These are phyloP conservation scores for Shargacucullia verbasci DNA, from an alignment of 2,888 invertebrate species.

Conservation along the genomic window DNA sequence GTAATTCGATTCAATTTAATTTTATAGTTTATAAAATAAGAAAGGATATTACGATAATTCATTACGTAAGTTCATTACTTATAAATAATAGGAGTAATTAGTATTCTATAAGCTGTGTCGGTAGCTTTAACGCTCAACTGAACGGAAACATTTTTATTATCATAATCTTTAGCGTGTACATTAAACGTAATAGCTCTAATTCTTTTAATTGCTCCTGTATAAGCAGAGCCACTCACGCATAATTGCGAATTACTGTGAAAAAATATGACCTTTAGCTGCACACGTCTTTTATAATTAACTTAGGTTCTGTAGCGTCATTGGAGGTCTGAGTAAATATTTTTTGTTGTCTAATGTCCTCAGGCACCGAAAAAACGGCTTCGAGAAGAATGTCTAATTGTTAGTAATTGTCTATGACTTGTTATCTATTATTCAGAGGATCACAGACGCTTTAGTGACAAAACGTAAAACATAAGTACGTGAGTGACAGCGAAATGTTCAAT, in stretches of 20 bases:
- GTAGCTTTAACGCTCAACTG: constrained; percentile 55
- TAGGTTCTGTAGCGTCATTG: constrained; percentile 48
- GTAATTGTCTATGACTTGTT: constrained; percentile 52
- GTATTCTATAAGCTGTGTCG: constrained; percentile 48
- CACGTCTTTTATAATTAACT: constrained; percentile 71
- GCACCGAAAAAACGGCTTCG: constrained; percentile 28
- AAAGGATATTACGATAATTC: constrained; percentile 7
- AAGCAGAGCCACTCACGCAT: constrained; percentile 70
- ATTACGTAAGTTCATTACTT: constrained; percentile 14
- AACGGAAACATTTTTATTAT: constrained; percentile 68
- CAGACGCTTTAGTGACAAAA: constrained; percentile 20
- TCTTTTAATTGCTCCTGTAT: constrained; percentile 74
- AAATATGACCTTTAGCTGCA: constrained; percentile 75
- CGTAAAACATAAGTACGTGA: constrained; percentile 33
- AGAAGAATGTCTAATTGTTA: constrained; percentile 49
- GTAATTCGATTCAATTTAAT: constrained; percentile 13
- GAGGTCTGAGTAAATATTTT: constrained; percentile 47
- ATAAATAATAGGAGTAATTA: constrained; percentile 36
- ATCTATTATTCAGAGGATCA: constrained; percentile 54
- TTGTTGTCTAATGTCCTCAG: constrained; percentile 18
- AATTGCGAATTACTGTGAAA: constrained; percentile 73
- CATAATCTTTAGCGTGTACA: constrained; percentile 68
- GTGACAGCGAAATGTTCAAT: constrained; percentile 41
- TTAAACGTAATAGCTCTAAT: constrained; percentile 75
- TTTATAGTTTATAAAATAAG: constrained; percentile 25